Base-by-base conservation (phyloP, 2,797 vertebrate genomes). In the Muscicapa striata region DNA sequence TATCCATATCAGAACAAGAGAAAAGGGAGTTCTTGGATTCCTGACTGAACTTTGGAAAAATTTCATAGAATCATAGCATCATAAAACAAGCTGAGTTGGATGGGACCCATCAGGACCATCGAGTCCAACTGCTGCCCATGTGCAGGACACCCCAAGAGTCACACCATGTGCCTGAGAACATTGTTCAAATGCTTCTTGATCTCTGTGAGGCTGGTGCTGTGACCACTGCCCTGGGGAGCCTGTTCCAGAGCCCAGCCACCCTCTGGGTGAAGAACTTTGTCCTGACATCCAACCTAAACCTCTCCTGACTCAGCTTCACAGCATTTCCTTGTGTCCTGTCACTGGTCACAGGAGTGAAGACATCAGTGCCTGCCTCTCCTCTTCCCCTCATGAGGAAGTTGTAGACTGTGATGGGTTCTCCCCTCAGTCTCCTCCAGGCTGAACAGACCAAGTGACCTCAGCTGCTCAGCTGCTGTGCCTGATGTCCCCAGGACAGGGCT, bases 401-500 rank as follows among this genome's bases (percentile, higher is more conserved):
- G 16, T 23, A 72, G 51, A n/a, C 27, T n/a, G 36, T 1, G 2
- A 4, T 51, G 51, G 51, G 27, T 6, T 30, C n/a, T 29, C 11
- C 7, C n/a, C 38, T 52, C 59, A 73, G 22, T 10, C 22, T 64
- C 32, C 27, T 59, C 24, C 23, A 59, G 40, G 46, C 8, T 74
- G 46, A 80, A 52, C 5, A 15, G 21, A 13, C 5, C 29, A 59
- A 67, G 6, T 34, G 14, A 13, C 24, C 30, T 73, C 61, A 52
- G 20, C 10, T 22, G 5, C 17, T 66, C 20, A 40, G 1, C 18
- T 34, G n/a, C 24, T 80, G 24, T 22, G 4, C n/a, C 45, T 58
- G 68, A 26, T 59, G n/a, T 1, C 5, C 19, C 11, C 45, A 58
- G 38, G 43, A n/a, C 29, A 34, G 0, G 1, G 1, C 0, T 46